These are phyloP conservation scores for Yponomeuta sedellus DNA, from an alignment of 2,888 invertebrate species.

Conservation along the genomic window DNA sequence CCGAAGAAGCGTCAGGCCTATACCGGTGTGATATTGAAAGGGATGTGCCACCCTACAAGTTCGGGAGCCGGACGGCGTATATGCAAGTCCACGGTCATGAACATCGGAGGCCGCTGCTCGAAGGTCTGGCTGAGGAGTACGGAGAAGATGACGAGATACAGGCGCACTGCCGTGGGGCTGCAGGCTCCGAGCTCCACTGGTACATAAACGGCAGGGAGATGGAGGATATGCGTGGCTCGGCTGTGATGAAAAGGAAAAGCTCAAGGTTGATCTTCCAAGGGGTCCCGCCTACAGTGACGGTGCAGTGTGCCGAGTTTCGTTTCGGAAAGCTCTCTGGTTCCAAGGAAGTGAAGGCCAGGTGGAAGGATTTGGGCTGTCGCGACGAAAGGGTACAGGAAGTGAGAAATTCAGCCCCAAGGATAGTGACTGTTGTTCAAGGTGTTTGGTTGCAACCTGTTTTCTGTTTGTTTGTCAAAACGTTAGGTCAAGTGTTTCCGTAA, in stretches of 20 bases:
- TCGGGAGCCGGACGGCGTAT: conserved; percentile 46
- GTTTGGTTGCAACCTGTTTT: background rate
- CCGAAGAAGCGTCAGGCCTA: conserved; percentile 56
- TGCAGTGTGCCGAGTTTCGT: conserved; percentile 68
- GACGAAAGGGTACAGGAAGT: conserved; percentile 37
- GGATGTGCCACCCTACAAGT: conserved; percentile 55
- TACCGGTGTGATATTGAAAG: conserved; percentile 64
- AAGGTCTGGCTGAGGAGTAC: conserved; percentile 52
- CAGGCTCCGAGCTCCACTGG: conserved; percentile 56
- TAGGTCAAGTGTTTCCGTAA: background rate
- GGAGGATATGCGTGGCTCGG: conserved; percentile 42
- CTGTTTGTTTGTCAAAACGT: background rate
- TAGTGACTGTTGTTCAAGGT: background rate
- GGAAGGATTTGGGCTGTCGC: conserved; percentile 35
- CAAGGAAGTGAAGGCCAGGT: conserved; percentile 44
- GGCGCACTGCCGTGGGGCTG: conserved; percentile 53
- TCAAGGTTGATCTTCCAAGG: conserved; percentile 53
- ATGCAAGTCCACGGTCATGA: conserved; percentile 56
- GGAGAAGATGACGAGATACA: conserved; percentile 52
- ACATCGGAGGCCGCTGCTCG: conserved; percentile 47
- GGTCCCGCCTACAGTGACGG: conserved; percentile 63
- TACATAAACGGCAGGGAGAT: conserved; percentile 57
- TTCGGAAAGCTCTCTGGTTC: conserved; percentile 65
- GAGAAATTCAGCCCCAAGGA: conserved; percentile 25
- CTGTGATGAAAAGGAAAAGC: conserved; percentile 40